Base-by-base conservation (phyloP, 2,888 invertebrate genomes). In the Onchidella celtica region DNA sequence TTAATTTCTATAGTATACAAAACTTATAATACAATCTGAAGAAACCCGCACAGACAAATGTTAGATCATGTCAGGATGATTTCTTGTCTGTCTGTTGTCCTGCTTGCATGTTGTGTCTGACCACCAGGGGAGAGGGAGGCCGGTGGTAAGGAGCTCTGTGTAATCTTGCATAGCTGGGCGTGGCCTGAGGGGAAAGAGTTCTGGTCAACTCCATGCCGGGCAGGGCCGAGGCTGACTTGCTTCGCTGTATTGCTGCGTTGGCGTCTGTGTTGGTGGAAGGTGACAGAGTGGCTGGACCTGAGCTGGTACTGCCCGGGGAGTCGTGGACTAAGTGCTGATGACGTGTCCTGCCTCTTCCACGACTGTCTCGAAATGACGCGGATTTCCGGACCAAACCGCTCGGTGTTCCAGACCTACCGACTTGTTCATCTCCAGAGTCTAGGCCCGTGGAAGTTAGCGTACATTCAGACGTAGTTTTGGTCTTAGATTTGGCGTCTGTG, bases 191-290 rank as follows among this genome's bases (percentile, higher is more conserved):
- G 3, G 79, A 47, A 27, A 34, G 59, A 34, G 40, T 29, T 17
- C 38, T 69, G 14, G 21, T 27, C 36, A 14, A n/a, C 24, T 24
- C 47, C 9, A 40, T 36, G 0, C 38, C 79, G 57, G 73, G 57
- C 34, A 81, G 68, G 29, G 81, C 63, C 27, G 74, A 74, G 4
- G 81, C 68, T 3, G 81, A 81, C 32, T 65, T 61, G 61, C 81
- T 81, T 57, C 81, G 55, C 38, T 81, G 75, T 29, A 81, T 68
- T 14, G 81, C 81, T 4, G 81, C 81, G 47, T 81, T 81, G 34
- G 81, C 81, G 75, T 81, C 69, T 1, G 69, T 66, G 61, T 27
- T 59, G 1, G 55, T 11, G 1, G 81, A 81, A 24, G 75, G 81
- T 17, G 68, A 69, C 1, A 81, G 75, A 29, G 81, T 81, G 27